phyloP scores from a whole-genome alignment of 2,888 invertebrate species.

The Xestia sexstrigata region DNA sequence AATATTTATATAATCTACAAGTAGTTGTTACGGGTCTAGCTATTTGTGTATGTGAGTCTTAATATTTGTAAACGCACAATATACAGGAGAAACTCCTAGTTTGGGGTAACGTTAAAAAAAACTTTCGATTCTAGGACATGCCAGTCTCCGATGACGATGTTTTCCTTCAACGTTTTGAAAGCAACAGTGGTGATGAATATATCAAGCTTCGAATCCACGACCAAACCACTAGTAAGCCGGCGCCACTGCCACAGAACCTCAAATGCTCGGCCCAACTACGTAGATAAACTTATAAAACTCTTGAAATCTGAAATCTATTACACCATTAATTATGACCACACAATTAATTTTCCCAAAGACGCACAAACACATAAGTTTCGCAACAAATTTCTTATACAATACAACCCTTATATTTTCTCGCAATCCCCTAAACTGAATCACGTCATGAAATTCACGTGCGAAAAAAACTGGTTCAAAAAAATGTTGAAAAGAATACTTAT shows the following conservation, averaged over 20 bases:
- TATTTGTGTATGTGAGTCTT: too few species aligned
- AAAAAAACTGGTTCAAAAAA: conserved; percentile 31
- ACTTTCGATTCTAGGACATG: neutral
- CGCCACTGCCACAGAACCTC: neutral
- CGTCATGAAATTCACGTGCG: conserved; percentile 31
- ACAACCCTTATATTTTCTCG: conserved; percentile 16
- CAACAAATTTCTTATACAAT: conserved; percentile 25
- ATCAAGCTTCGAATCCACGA: neutral
- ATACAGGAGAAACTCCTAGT: too few species aligned
- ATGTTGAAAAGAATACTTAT: conserved; percentile 14
- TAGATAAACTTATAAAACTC: neutral
- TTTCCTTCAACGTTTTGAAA: neutral
- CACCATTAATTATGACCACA: conserved; percentile 8
- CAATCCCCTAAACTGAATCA: neutral
- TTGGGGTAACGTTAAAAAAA: too few species aligned
- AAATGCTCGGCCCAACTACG: neutral
- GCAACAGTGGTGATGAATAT: neutral
- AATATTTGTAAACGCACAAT: too few species aligned
- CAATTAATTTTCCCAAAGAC: conserved; percentile 3
- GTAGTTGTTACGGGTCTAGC: neutral
- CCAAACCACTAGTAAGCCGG: neutral
- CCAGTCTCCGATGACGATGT: neutral
- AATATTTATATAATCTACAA: neutral
- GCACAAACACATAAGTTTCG: conserved; percentile 2
- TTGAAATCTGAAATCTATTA: conserved; percentile 9